These are phyloP conservation scores for Austrolebias charrua DNA, from an alignment of 2,797 vertebrate species.

Conservation along the genomic window DNA sequence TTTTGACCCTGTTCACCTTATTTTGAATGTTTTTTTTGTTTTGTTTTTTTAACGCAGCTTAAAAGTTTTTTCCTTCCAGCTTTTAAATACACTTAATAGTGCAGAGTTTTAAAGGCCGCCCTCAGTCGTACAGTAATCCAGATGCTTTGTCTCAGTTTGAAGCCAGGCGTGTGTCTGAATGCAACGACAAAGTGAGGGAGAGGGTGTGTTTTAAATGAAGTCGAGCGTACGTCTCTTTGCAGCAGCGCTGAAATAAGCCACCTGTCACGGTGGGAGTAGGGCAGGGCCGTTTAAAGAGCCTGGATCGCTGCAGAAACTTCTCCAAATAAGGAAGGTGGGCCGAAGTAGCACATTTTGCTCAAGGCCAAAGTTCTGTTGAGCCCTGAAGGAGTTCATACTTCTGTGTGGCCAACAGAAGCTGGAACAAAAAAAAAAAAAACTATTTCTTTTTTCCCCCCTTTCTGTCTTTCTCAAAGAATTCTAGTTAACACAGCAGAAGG, in stretches of 20 bases:
- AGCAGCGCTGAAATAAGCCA: constrained; percentile 63
- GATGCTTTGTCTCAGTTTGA: constrained; percentile 54
- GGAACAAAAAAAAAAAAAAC: constrained; percentile 1
- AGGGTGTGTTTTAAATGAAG: constrained; percentile 28
- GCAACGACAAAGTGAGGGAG: constrained; percentile 5
- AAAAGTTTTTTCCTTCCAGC: too few relatives aligned
- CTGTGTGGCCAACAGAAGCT: constrained; percentile 31
- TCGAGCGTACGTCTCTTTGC: constrained; percentile 45
- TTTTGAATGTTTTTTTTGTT: not conserved
- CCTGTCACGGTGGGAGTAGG: constrained; percentile 60
- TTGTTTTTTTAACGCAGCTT: not conserved
- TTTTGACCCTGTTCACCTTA: too few relatives aligned
- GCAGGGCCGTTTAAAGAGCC: constrained; percentile 12
- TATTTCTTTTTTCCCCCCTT: not conserved
- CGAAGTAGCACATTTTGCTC: constrained; percentile 50
- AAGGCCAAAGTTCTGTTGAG: constrained; percentile 32
- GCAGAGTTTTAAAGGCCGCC: not conserved
- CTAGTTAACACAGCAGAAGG: not conserved
- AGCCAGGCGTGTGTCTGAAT: constrained; percentile 16
- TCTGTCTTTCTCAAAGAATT: not conserved
- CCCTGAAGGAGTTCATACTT: constrained; percentile 41
- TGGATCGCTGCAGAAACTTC: constrained; percentile 42
- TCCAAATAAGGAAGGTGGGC: constrained; percentile 72
- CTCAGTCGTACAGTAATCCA: constrained; percentile 20
- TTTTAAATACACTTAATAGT: too few relatives aligned